Conservation (phyloP, 2,113 vertebrate genomes). For the Saguinus midas region DNA sequence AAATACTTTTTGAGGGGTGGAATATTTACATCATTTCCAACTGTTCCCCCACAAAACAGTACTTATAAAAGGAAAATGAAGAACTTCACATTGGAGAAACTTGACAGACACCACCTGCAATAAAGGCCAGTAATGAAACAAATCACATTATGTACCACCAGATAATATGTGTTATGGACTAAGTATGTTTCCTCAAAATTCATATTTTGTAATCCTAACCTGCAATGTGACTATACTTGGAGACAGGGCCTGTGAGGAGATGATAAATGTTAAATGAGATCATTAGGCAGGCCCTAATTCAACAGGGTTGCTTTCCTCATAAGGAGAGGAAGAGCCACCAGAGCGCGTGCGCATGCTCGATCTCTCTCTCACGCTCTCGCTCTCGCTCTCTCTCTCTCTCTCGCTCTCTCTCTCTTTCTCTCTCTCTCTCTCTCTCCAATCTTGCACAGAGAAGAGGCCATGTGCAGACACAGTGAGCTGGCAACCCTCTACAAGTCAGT, state of each 20-base stretch:
- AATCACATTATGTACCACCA: neutral
- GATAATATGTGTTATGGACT: neutral
- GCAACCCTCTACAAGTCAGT: neutral
- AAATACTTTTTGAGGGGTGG: neutral
- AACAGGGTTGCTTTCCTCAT: neutral
- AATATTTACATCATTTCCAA: neutral
- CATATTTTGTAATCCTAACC: neutral
- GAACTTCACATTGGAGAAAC: neutral
- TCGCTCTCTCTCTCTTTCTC: neutral
- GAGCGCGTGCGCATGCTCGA: too few relatives aligned
- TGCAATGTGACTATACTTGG: neutral
- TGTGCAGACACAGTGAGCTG: neutral
- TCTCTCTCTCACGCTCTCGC: neutral
- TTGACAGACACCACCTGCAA: neutral
- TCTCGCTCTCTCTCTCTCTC: neutral
- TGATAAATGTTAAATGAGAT: neutral
- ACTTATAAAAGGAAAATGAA: neutral
- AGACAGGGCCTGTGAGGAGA: neutral
- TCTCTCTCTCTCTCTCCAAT: neutral
- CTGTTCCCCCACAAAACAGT: neutral
- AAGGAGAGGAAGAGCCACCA: neutral
- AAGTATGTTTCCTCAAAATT: neutral
- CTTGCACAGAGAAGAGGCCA: neutral
- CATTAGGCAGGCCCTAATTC: neutral
- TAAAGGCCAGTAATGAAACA: neutral